Conservation (phyloP, 1,140 invertebrate genomes). For the Drosophila athabasca region DNA sequence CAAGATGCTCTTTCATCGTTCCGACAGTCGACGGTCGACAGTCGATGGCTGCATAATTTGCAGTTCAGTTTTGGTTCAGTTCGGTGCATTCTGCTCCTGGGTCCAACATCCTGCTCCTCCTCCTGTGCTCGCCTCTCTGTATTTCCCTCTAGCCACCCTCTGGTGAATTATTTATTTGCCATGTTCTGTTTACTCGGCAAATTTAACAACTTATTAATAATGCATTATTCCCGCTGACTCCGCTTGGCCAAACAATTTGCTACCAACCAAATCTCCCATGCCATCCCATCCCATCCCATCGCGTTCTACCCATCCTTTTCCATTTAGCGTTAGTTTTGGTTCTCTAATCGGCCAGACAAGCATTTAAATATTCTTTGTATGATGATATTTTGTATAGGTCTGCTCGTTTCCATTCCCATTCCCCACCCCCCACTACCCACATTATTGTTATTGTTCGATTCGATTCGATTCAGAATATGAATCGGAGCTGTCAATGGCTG, state of each 20-base stretch:
- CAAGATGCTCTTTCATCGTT: conserved; percentile 48
- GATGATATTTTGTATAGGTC: conserved; percentile 49
- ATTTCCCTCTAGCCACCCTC: not conserved
- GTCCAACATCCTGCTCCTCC: conserved; percentile 1
- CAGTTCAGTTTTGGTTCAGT: conserved; percentile 64
- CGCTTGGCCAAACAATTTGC: conserved; percentile 49
- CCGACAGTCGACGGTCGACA: conserved; percentile 44
- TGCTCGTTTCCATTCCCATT: conserved; percentile 43
- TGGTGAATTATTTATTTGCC: conserved; percentile 71
- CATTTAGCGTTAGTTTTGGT: conserved; percentile 27
- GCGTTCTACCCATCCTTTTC: not conserved
- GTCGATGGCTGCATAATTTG: conserved; percentile 75
- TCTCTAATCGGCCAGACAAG: conserved; percentile 38
- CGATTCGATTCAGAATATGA: conserved; percentile 19
- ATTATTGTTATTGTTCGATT: conserved; percentile 38
- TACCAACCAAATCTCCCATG: conserved; percentile 2
- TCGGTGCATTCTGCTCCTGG: conserved; percentile 46
- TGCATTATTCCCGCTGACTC: conserved; percentile 74
- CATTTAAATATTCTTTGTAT: conserved; percentile 39
- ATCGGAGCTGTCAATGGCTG: conserved; percentile 61
- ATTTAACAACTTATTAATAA: conserved; percentile 82
- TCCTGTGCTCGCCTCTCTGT: not conserved
- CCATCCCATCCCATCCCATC: not conserved
- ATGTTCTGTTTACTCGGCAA: conserved; percentile 78
- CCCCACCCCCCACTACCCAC: conserved; percentile 23